Evolutionary conservation across 2,797 vertebrate genomes (phyloP).

Genomic region (Arctocebus calabarensis): DNA sequence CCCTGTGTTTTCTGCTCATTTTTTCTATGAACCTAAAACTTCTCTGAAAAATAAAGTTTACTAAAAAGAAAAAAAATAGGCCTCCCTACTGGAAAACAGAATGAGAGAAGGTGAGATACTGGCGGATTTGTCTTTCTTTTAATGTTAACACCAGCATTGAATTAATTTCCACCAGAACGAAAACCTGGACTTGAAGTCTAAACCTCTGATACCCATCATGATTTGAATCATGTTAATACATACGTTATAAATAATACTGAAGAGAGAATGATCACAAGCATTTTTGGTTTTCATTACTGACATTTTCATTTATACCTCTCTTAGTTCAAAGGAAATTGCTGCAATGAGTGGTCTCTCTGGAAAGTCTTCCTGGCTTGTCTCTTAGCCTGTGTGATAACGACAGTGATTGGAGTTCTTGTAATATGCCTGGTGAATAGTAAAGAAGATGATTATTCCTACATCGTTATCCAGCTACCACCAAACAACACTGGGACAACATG

Average conservation of each 20-base stretch:
- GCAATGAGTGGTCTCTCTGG: constrained; percentile 25
- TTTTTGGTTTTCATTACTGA: constrained; percentile 19
- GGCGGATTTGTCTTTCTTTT: neutral
- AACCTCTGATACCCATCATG: neutral
- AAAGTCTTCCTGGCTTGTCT: constrained; percentile 75
- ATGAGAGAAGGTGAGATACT: neutral
- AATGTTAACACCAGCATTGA: neutral
- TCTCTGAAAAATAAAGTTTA: neutral
- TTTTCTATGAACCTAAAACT: neutral
- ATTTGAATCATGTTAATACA: neutral
- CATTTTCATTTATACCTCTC: neutral
- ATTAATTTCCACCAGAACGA: neutral
- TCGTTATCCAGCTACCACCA: neutral
- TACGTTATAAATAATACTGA: neutral
- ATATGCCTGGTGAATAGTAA: constrained; percentile 54
- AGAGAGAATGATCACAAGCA: neutral
- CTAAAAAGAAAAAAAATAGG: neutral
- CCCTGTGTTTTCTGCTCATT: neutral
- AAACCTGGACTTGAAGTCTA: neutral
- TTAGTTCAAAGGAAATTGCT: constrained; percentile 53
- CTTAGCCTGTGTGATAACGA: constrained; percentile 71
- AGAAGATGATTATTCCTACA: neutral
- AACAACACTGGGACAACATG: neutral
- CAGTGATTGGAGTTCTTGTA: constrained; percentile 66
- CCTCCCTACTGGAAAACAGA: neutral